These are phyloP conservation scores for Pyrocoelia pectoralis DNA, from an alignment of 2,888 invertebrate species.

Conservation along the genomic window DNA sequence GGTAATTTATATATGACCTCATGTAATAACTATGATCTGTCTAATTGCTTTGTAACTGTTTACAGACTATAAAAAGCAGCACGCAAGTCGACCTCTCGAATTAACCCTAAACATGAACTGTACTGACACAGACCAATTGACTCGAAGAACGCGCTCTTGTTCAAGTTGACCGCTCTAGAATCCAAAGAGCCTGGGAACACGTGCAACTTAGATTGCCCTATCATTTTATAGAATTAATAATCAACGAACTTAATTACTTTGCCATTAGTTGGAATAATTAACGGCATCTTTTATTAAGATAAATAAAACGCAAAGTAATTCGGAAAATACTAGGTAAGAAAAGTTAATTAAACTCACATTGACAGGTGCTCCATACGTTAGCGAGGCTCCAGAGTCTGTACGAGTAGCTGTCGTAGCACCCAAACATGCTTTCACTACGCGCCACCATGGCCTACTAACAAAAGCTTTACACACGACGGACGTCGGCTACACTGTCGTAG, in stretches of 20 bases:
- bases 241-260: constrained; percentile 13
- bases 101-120: constrained; percentile 49
- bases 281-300: constrained; percentile 7
- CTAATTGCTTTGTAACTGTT: constrained; percentile 43
- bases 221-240: constrained; percentile 30
- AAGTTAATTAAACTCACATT: constrained; percentile 68
- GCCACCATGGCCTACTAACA: constrained; percentile 82
- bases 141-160: constrained; percentile 46
- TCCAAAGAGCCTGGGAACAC: constrained; percentile 43
- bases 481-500: constrained; percentile 46
- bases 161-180: constrained; percentile 36
- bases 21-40: constrained; percentile 36
- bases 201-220: constrained; percentile 38
- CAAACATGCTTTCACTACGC: constrained; percentile 79
- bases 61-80: constrained; percentile 45
- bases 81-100: constrained; percentile 45
- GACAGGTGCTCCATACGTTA: constrained; percentile 79
- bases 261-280: constrained; percentile 12
- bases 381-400: constrained; percentile 80
- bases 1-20: constrained; percentile 39
- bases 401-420: constrained; percentile 79
- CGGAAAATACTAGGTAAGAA: background rate
- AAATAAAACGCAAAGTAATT: constrained; percentile 1
- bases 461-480: constrained; percentile 45
- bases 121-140: constrained; percentile 47